Percentiles rank a stretch among this genome's conserved stretches.
Conservation (phyloP, 1,140 invertebrate genomes). For the Caenorhabditis latens region DNA sequence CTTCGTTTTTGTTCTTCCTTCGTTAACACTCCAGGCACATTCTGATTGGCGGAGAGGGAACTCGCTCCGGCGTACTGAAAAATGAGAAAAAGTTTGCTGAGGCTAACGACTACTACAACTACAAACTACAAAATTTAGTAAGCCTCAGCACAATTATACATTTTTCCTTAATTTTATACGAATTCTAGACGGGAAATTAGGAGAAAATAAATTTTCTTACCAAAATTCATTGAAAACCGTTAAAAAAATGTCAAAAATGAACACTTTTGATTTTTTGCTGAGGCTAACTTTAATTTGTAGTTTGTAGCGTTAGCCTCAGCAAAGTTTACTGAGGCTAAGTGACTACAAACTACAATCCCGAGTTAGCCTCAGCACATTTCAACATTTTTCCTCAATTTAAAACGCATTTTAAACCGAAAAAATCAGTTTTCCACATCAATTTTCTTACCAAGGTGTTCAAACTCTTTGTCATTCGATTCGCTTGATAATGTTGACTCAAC, state of each 20-base stretch:
- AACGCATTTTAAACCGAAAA: not conserved
- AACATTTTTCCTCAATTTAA: not conserved
- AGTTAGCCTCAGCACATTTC: not conserved
- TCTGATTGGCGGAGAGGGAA: slow-evolving; percentile 34
- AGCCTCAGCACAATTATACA: too few relatives aligned
- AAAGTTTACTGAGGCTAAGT: not conserved
- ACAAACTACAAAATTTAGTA: not conserved
- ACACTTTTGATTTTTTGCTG: too few relatives aligned
- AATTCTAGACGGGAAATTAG: too few relatives aligned
- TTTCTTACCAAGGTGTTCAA: slow-evolving; percentile 29
- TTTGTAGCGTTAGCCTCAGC: not conserved
- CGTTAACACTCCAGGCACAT: not conserved
- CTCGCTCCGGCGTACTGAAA: slow-evolving; percentile 16
- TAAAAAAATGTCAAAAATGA: too few relatives aligned
- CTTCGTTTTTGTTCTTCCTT: not conserved
- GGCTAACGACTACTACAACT: not conserved
- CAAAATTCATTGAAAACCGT: too few relatives aligned
- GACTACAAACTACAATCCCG: not conserved
- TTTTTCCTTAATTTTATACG: too few relatives aligned
- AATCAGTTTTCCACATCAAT: not conserved
- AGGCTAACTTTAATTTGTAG: not conserved
- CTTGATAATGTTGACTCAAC: slow-evolving; percentile 10
- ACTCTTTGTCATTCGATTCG: slow-evolving; percentile 7
- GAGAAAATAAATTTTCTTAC: too few relatives aligned
- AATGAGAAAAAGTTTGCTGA: not conserved